Evolutionary conservation across 2,888 invertebrate genomes (phyloP), one percentile per base, ranked within the genome.

Genomic region (Merodon equestris): DNA sequence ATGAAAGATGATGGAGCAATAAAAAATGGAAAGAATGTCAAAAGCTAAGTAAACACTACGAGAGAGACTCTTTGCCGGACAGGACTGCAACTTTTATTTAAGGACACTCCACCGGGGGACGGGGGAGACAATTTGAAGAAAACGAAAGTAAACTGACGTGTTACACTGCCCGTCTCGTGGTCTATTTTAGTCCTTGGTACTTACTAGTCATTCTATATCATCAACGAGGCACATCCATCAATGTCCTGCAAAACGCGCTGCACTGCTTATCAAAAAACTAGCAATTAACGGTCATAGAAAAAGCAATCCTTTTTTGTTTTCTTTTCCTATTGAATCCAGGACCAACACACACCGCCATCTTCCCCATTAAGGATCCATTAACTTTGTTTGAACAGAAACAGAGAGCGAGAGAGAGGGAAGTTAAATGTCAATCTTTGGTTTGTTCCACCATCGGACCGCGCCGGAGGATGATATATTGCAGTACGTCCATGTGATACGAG

Each of bases 391-490:
- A 67, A 67, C 57, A 10, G 9, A 45, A 36, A 9, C 53, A 71
- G 10, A 57, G 56, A 75, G 63, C 57, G 63, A 27, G 27, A 27
- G 27, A 27, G 27, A 7, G 27, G 27, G 7, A 77, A 68, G 63
- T 13, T 40, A 79, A 79, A 79, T 79, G 79, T 79, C 79, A 79
- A 79, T 79, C 79, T 79, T 79, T 74, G 79, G 79, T 79, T 74
- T 74, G 79, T 79, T 57, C 13, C 77, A 15, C 47, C 47, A 34
- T 12, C 56, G 7, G 7, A 27, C 27, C 47, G 44, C 51, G 10
- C 27, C 19, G n/a, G 50, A 36, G 57, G 36, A 45, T 1, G 50
- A 56, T 42, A 57, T 57, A 48, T 47, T 36, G 14, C 40, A 58
- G 58, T 57, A 40, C 5, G 17, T 42, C 57, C 27, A 27, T 27